A percentile compares a stretch with the other conserved stretches of the same genome.
Conservation (phyloP, 2,888 invertebrate genomes). For the Hirtodrosophila cameraria region DNA sequence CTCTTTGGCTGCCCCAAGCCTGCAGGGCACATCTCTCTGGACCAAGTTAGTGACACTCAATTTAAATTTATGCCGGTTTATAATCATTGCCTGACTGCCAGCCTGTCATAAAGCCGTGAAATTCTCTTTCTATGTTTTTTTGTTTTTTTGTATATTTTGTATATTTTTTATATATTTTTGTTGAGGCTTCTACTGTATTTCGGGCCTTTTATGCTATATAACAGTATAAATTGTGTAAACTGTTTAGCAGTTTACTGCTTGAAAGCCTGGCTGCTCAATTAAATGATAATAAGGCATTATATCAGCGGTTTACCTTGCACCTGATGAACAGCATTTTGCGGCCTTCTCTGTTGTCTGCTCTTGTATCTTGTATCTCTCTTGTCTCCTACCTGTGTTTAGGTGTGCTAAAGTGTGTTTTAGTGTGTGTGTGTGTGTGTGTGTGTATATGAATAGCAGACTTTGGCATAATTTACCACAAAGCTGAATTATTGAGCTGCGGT, state of each 20-base stretch:
- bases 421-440: no score
- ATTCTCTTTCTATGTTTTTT: slow-evolving; percentile 1
- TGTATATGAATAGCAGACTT: slow-evolving; percentile 1
- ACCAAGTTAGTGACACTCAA: slow-evolving; percentile 70
- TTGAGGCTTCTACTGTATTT: slow-evolving; percentile 27
- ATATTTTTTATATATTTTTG: slow-evolving; percentile 10
- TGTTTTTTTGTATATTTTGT: background rate
- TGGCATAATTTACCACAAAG: slow-evolving; percentile 7
- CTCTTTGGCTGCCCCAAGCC: slow-evolving; percentile 10
- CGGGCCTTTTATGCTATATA: slow-evolving; percentile 33
- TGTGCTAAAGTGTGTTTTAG: no score
- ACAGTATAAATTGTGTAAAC: slow-evolving; percentile 58
- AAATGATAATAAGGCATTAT: slow-evolving; percentile 63
- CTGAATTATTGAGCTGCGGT: no score
- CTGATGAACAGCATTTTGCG: slow-evolving; percentile 31
- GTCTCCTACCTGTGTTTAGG: no score
- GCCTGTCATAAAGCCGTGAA: slow-evolving; percentile 56
- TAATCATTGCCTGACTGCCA: slow-evolving; percentile 59
- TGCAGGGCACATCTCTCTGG: slow-evolving; percentile 39
- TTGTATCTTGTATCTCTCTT: slow-evolving; percentile 1
- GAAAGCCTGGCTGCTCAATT: slow-evolving; percentile 54
- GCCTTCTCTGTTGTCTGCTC: background rate
- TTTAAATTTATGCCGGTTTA: slow-evolving; percentile 72
- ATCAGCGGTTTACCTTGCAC: slow-evolving; percentile 48
- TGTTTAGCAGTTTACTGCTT: slow-evolving; percentile 55